Base-by-base conservation (phyloP, 2,797 vertebrate species). In the Sylvia borin region DNA sequence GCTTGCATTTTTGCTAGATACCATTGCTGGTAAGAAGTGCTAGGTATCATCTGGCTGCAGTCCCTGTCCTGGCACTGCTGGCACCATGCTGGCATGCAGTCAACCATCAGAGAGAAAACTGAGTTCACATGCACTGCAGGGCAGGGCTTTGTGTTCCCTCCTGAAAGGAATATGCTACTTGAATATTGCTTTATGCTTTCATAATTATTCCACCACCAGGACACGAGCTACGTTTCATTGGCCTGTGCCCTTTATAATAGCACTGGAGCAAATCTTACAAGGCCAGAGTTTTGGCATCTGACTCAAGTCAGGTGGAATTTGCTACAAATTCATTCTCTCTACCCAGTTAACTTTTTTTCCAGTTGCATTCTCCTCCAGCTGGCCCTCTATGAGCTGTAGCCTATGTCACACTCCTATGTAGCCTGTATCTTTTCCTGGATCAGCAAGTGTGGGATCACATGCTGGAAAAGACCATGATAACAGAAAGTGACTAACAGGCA, bases 81-180 rank as follows among this genome's bases (percentile, higher is more conserved):
- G 76, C 38, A 85, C 18, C 22, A 31, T 0, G 0, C 38, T 54
- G 54, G 78, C 10, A 1, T 34, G 42, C 29, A 45, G 5, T 45
- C 51, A 83, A 43, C 14, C 47, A 58, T 29, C 55, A 73, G 51
- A 65, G 72, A 60, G 5, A 88, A 90, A 85, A 58, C 11, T 25
- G 19, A 80, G 43, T 43, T 83, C 31, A 50, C 27, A 66, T 3
- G 8, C 38, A 65, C 32, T 85, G 55, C 71, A 62, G 13, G 42
- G 32, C 20, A 85, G 42, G 43, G 38, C 11, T 90, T 92, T 72
- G 20, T 45, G 31, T 31, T 88, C 15, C 31, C 47, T 79, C 11
- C 19, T 51, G 27, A 47, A 70, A 40, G 40, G 16, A 43, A 55
- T 76, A 29, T 70, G 43, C 26, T 54, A 48, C 36, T 75, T 65